Evolutionary conservation across 1,140 invertebrate genomes (phyloP).

Genomic region (Platyscapa corneri): DNA sequence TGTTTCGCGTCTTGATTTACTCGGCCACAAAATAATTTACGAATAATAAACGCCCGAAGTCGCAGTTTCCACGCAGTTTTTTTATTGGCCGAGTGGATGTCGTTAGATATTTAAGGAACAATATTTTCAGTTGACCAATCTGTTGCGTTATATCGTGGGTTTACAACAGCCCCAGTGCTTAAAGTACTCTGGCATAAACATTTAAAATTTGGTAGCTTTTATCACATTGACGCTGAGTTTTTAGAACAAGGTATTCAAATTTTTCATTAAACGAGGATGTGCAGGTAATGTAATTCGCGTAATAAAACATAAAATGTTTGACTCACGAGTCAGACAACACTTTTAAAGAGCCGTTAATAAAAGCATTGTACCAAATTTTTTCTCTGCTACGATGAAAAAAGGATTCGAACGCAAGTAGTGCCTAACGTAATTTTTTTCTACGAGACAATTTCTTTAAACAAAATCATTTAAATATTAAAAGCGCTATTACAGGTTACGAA

Average conservation of each 20-base stretch:
- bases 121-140: too few relatives aligned
- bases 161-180: too few relatives aligned
- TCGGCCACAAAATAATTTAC: not conserved
- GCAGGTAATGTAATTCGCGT: not conserved
- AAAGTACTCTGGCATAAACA: too few relatives aligned
- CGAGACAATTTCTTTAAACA: not conserved
- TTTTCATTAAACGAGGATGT: too few relatives aligned
- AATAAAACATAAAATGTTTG: not conserved
- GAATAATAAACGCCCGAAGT: not conserved
- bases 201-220: too few relatives aligned
- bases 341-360: not conserved
- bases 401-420: not conserved
- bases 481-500: not conserved
- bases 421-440: not conserved
- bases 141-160: too few relatives aligned
- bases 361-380: not conserved
- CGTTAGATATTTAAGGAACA: too few relatives aligned
- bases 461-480: not conserved
- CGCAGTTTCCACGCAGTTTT: not conserved
- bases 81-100: too few relatives aligned
- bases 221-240: too few relatives aligned
- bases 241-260: too few relatives aligned
- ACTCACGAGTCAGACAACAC: not conserved
- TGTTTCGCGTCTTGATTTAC: conserved; percentile 9
- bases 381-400: not conserved